Evolutionary conservation across 2,113 vertebrate genomes (phyloP), one percentile per base, ranked within the genome.

Genomic region (Arenaria interpres): DNA sequence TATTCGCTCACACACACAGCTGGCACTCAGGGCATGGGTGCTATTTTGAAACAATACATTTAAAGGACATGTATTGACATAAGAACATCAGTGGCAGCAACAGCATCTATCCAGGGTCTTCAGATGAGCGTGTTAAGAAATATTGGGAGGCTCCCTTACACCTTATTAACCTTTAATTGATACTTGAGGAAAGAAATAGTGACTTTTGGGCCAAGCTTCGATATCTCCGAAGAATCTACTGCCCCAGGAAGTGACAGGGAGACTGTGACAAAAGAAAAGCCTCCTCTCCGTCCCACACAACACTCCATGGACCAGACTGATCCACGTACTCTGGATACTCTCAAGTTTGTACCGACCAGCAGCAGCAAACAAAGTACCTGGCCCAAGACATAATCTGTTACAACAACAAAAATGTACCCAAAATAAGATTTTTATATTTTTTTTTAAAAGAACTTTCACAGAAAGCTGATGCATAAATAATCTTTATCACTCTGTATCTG

Each of bases 351-450:
- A 82, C 7, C 24, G 22, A 37, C 3, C 32, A 69, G 19, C 15
- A 60, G 76, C 1, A 80, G 32, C 39, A 72, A 94, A 76, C 8
- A 72, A 79, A 86, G 32, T 10, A 62, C 16, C 25, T 15, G 25
- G 15, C 72, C 69, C 11, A 62, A 35, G 14, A 72, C 4, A 9
- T 3, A 14, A 22, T 13, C 81, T 41, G 7, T 45, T 14, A 35
- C 14, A 46, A 60, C 48, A 45, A 68, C 37, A 89, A 50, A 46
- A 50, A 9, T 3, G 17, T 11, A 79, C 9, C 35, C 69, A 59
- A 35, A 35, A 3, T 7, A 28, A 41, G 7, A 14, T 15, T 5
- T 25, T 4, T 3, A 0, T 9, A 9, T 33, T 8, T 3, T 8
- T 3, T 50, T 54, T 59, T 5, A 19, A 30, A 48, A 72, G 4